Conservation (phyloP, 2,888 invertebrate genomes). For the Theristus sp. region DNA sequence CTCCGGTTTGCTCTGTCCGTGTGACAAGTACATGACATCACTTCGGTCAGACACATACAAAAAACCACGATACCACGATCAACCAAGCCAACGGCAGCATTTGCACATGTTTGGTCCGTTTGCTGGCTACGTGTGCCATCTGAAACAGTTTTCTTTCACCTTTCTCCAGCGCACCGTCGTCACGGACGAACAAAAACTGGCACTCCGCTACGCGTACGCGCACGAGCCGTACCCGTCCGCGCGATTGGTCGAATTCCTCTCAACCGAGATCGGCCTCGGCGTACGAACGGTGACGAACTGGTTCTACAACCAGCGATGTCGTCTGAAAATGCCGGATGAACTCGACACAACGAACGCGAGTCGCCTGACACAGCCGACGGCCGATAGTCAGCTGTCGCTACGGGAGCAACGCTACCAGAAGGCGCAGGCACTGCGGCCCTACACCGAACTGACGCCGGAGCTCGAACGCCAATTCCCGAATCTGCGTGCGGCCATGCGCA, state of each 20-base stretch:
- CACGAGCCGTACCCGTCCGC: conserved; percentile 92
- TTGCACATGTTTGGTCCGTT: too few species aligned
- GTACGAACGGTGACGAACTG: conserved; percentile 94
- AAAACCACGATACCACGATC: too few species aligned
- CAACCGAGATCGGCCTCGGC: conserved; percentile 68
- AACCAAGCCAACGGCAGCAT: too few species aligned
- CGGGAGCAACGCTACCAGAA: conserved; percentile 20
- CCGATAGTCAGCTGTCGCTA: conserved; percentile 8
- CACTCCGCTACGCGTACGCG: conserved; percentile 73
- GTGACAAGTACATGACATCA: too few species aligned
- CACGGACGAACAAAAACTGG: conserved; percentile 95
- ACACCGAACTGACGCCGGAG: background rate
- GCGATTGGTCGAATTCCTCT: conserved; percentile 82
- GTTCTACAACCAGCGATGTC: conserved; percentile 99
- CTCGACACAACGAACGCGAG: background rate
- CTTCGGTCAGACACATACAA: too few species aligned
- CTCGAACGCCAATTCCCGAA: background rate
- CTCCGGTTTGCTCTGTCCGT: too few species aligned
- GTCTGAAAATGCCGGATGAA: conserved; percentile 46
- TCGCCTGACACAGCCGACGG: conserved; percentile 41
- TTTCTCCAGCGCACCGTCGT: conserved; percentile 80
- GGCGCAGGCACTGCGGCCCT: conserved; percentile 10
- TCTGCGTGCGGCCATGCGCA: background rate
- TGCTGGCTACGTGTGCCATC: too few species aligned
- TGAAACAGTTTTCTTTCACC: too few species aligned